A percentile compares a stretch with the other conserved stretches of the same genome.
Conservation (phyloP, 2,797 vertebrate genomes). For the Thripadectes ignobilis region DNA sequence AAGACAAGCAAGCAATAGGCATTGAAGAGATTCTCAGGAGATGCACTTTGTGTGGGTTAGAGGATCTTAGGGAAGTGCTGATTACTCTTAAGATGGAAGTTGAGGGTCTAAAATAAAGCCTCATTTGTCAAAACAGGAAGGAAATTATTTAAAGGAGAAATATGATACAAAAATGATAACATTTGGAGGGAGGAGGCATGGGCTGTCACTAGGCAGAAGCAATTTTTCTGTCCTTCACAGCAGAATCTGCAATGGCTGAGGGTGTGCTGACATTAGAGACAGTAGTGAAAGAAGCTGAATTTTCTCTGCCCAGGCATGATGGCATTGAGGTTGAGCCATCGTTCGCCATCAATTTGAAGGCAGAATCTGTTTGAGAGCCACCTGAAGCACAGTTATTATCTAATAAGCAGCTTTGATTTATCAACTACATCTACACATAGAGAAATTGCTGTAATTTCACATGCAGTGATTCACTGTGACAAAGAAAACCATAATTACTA, state of each 20-base stretch:
- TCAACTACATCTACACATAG: not conserved
- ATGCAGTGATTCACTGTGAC: not conserved
- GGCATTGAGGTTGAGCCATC: not conserved
- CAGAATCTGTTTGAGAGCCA: not conserved
- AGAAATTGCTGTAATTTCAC: not conserved
- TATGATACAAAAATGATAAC: not conserved
- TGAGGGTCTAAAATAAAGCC: not conserved
- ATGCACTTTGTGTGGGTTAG: not conserved
- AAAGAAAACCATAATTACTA: not conserved
- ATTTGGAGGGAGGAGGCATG: not conserved
- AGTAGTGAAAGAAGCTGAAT: not conserved
- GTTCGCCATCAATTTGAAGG: accelerated
- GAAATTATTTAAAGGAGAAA: not conserved
- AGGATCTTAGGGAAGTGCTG: not conserved
- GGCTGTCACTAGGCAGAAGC: not conserved
- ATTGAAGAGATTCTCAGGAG: not conserved
- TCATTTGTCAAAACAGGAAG: not conserved
- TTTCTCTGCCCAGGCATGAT: not conserved
- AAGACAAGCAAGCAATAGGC: not conserved
- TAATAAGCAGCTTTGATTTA: conserved; percentile 9
- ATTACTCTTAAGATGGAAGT: not conserved
- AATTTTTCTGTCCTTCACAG: not conserved
- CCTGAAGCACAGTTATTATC: not conserved
- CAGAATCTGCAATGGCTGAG: not conserved
- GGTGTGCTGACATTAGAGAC: not conserved